phyloP scores from a whole-genome alignment of 2,888 invertebrate species.

The Peribatodes rhomboidaria region DNA sequence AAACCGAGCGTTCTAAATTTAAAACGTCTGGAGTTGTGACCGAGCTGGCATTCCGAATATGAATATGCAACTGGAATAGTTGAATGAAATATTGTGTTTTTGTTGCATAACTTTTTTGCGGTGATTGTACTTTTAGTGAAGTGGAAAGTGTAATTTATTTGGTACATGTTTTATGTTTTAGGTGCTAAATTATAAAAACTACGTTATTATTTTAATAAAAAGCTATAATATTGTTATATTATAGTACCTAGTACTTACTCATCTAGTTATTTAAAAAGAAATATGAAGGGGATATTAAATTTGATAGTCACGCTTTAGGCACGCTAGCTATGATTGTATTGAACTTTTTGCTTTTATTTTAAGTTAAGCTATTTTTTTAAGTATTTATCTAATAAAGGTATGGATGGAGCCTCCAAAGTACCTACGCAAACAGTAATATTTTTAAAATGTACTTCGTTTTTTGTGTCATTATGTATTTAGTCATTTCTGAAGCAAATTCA shows the following conservation, averaged over 20 bases:
- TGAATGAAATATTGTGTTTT: conserved; percentile 65
- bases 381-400: too few relatives aligned
- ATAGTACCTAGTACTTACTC: background rate
- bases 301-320: too few relatives aligned
- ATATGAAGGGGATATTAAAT: too few relatives aligned
- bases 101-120: conserved; percentile 54
- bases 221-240: background rate
- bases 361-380: too few relatives aligned
- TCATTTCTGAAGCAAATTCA: too few relatives aligned
- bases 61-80: conserved; percentile 60
- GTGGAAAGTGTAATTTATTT: conserved; percentile 38
- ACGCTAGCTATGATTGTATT: too few relatives aligned
- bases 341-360: too few relatives aligned
- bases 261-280: too few relatives aligned
- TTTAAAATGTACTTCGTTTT: too few relatives aligned
- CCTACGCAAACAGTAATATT: too few relatives aligned
- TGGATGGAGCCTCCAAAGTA: too few relatives aligned
- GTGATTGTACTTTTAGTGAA: conserved; percentile 41
- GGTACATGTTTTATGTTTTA: background rate
- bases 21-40: conserved; percentile 65
- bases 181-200: conserved; percentile 4
- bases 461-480: too few relatives aligned
- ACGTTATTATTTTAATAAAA: background rate
- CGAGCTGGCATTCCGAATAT: conserved; percentile 57
- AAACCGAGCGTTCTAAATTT: conserved; percentile 69